phyloP scores from a whole-genome alignment of 2,888 invertebrate species.

The Monopis laevigella region DNA sequence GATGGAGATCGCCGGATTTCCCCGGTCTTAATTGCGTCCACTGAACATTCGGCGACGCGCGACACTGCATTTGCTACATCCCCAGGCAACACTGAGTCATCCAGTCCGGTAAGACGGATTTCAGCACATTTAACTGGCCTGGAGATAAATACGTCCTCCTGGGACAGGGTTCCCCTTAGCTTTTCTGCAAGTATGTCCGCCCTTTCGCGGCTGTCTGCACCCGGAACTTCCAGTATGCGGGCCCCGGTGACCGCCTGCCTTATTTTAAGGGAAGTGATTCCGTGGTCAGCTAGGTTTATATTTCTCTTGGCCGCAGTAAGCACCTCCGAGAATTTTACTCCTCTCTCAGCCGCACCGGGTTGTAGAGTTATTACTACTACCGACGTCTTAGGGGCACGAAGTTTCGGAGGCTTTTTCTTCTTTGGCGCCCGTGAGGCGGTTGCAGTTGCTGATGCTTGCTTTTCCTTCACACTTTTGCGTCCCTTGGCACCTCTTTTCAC shows the following conservation, averaged over 20 bases:
- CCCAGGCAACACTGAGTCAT: conserved; percentile 3
- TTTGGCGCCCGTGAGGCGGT: no score
- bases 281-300: conserved; percentile 7
- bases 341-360: conserved; percentile 15
- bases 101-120: conserved; percentile 2
- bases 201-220: conserved; percentile 7
- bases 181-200: conserved; percentile 16
- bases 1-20: background rate
- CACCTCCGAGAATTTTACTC: conserved; percentile 12
- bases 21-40: conserved; percentile 1
- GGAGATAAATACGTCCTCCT: background rate
- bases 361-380: conserved; percentile 17
- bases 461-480: no score
- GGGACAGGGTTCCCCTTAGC: conserved; percentile 11
- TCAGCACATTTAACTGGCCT: conserved; percentile 9
- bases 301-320: conserved; percentile 13
- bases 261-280: conserved; percentile 3
- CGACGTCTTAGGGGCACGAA: conserved; percentile 11
- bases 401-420: no score
- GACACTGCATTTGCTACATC: conserved; percentile 3
- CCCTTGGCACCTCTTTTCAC: no score
- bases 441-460: no score
- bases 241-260: conserved; percentile 15
- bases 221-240: conserved; percentile 15
- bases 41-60: background rate